Conservation (phyloP, 2,113 vertebrate genomes). For the Galeopterus variegatus region DNA sequence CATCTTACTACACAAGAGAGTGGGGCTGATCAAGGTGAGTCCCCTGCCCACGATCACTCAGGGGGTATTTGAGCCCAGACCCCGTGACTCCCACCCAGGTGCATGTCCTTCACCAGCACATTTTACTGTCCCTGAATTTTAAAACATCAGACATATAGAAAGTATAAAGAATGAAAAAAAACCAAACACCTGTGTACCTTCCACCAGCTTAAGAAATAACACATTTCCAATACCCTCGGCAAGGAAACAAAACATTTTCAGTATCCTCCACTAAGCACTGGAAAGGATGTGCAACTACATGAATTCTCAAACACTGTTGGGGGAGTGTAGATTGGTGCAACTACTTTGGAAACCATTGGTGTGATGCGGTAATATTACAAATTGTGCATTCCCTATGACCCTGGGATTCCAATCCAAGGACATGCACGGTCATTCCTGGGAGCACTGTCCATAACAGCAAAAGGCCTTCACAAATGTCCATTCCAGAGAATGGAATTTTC, state of each 20-base stretch:
- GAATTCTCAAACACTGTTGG: neutral
- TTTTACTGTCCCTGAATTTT: neutral
- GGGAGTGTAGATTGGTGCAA: no score
- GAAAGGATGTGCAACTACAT: neutral
- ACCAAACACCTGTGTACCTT: neutral
- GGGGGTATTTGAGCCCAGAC: neutral
- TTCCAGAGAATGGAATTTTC: neutral
- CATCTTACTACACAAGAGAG: neutral
- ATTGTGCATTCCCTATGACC: neutral
- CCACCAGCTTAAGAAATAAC: neutral
- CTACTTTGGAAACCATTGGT: no score
- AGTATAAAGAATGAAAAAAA: neutral
- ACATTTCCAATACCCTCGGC: no score
- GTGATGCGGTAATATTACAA: neutral
- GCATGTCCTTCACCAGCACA: neutral
- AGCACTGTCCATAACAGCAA: neutral
- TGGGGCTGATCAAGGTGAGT: neutral
- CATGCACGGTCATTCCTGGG: accelerated
- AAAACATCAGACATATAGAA: neutral
- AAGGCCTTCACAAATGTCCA: neutral
- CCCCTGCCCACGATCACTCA: neutral
- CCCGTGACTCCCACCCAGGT: no score
- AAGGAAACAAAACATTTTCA: neutral
- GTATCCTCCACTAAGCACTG: neutral
- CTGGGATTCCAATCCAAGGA: neutral